phyloP scores from a whole-genome alignment of 2,797 vertebrate genomes.

The Meda fulgida region DNA sequence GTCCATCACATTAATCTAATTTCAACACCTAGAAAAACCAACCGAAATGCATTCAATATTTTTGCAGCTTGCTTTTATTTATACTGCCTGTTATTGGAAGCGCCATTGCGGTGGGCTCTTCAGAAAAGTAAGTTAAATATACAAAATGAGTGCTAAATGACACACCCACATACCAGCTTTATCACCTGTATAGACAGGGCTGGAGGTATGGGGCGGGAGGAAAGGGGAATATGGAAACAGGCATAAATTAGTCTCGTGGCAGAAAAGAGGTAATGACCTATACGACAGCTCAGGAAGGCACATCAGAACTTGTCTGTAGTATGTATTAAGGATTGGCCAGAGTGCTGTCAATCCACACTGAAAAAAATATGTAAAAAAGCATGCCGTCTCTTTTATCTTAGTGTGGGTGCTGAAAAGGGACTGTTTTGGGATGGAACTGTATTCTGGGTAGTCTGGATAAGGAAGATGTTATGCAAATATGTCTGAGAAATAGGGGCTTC shows the following conservation, averaged over 20 bases:
- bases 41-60: slow-evolving; percentile 16
- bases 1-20: slow-evolving; percentile 20
- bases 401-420: slow-evolving; percentile 41
- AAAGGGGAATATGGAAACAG: slow-evolving; percentile 45
- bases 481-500: background rate
- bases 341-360: slow-evolving; percentile 53
- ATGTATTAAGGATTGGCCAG: slow-evolving; percentile 60
- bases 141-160: slow-evolving; percentile 28
- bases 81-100: slow-evolving; percentile 20
- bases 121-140: slow-evolving; percentile 27
- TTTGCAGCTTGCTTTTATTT: slow-evolving; percentile 7
- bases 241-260: slow-evolving; percentile 58
- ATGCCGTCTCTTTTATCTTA: slow-evolving; percentile 38
- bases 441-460: slow-evolving; percentile 27
- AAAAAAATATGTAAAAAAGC: background rate
- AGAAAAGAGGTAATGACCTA: slow-evolving; percentile 53
- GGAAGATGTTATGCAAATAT: slow-evolving; percentile 14
- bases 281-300: slow-evolving; percentile 57
- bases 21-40: slow-evolving; percentile 19
- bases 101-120: slow-evolving; percentile 4
- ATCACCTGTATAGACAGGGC: slow-evolving; percentile 37
- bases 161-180: slow-evolving; percentile 42
- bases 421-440: slow-evolving; percentile 24
- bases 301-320: slow-evolving; percentile 73
- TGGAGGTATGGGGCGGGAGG: background rate